Evolutionary conservation across 2,113 vertebrate species (phyloP), one percentile per base, ranked within the genome.

Genomic region (Lepidothrix coronata): DNA sequence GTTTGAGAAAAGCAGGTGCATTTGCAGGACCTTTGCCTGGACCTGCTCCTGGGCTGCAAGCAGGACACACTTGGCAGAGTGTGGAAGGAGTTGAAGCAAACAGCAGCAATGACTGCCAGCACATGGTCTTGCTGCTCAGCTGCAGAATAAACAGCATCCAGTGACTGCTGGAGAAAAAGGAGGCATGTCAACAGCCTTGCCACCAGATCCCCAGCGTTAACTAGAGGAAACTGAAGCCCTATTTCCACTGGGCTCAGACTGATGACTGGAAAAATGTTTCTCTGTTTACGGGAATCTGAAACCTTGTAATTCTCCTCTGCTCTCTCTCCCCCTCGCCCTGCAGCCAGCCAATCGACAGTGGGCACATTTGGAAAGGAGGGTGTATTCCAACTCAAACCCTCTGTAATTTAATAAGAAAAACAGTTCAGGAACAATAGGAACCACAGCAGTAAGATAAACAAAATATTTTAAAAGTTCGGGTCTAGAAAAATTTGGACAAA

Each of bases 231-330:
- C 93, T 51, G 84, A 93, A 96, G 94, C 95, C 55, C 58, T 94
- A 66, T 96, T 97, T 97, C 96, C 93, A 96, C 93, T 85, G 86
- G 88, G 87, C 80, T 87, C 88, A 16, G 88, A 25, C 62, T 71
- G 96, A 92, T 63, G 95, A 77, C 76, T 96, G 95, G 97, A 97
- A 97, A 96, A 97, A 96, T 95, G 90, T 97, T 97, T 96, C 95
- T 97, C 97, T 96, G 88, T 97, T 97, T 97, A 97, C 97, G 94
- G 97, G 92, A 97, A 97, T 89, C 83, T 77, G 97, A 97, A 97
- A 96, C 97, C 96, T 89, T 91, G 85, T 92, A 90, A 95, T 97
- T 97, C 94, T 97, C 85, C 82, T 94, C 85, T 63, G 71, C 82
- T 93, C 85, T 37, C 79, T 66, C 58, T 66, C 86, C 62, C 37